phyloP scores from a whole-genome alignment of 2,888 invertebrate species.

The Oligia strigilis region DNA sequence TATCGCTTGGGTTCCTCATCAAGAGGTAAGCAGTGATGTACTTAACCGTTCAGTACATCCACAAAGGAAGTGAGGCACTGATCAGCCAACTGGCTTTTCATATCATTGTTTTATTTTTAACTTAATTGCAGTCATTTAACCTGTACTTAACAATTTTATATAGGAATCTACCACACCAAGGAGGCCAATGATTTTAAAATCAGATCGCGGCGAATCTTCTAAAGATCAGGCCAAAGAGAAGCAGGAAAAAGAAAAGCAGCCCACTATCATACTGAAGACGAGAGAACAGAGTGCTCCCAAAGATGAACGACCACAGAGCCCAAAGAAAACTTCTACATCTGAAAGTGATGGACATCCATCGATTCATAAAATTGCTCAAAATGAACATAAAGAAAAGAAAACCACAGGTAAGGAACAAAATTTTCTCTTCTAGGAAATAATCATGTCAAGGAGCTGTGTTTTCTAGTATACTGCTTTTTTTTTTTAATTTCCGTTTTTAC shows the following conservation, averaged over 20 bases:
- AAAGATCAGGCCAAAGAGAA: constrained; percentile 84
- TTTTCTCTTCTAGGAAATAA: neutral
- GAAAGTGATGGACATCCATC: constrained; percentile 80
- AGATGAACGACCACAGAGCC: constrained; percentile 91
- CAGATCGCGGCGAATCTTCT: constrained; percentile 82
- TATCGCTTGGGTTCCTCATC: neutral
- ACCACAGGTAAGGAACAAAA: constrained; percentile 68
- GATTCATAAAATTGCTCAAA: constrained; percentile 85
- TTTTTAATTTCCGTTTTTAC: too few relatives aligned
- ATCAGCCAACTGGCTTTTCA: neutral
- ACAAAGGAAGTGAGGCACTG: neutral
- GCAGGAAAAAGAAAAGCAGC: constrained; percentile 89
- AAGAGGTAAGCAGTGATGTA: neutral
- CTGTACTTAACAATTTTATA: neutral
- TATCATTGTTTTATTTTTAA: neutral
- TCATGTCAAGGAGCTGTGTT: neutral
- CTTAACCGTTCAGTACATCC: too few relatives aligned
- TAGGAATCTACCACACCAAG: constrained; percentile 82
- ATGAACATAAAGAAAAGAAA: constrained; percentile 89
- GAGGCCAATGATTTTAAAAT: constrained; percentile 87
- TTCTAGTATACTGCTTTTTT: neutral
- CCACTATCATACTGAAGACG: constrained; percentile 93
- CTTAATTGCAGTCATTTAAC: neutral
- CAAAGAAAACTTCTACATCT: constrained; percentile 86
- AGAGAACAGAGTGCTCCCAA: constrained; percentile 90